Conservation (phyloP, 1,140 invertebrate genomes). For the Cotesia chilonis region DNA sequence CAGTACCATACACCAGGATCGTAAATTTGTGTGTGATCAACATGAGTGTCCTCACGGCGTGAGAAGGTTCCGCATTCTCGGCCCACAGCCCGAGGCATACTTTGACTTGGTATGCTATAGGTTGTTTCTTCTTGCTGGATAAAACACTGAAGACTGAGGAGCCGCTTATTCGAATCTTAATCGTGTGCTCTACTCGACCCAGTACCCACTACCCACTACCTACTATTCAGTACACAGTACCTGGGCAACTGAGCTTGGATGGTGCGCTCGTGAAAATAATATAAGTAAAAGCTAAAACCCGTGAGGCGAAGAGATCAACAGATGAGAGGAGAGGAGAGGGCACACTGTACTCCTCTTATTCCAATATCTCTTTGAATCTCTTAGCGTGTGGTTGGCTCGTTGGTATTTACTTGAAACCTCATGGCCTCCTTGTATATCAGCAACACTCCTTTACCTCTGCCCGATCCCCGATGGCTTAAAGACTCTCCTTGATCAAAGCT, state of each 20-base stretch:
- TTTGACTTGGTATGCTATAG: slow-evolving; percentile 27
- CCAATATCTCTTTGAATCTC: slow-evolving; percentile 34
- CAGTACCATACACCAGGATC: slow-evolving; percentile 32
- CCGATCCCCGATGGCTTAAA: background rate
- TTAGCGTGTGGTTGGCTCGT: slow-evolving; percentile 31
- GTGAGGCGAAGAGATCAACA: too few relatives aligned
- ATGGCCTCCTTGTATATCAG: slow-evolving; percentile 39
- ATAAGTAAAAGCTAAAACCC: background rate
- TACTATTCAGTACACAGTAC: background rate
- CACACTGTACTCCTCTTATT: slow-evolving; percentile 9
- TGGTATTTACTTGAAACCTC: slow-evolving; percentile 43
- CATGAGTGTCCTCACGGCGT: slow-evolving; percentile 40
- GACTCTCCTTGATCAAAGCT: slow-evolving; percentile 17
- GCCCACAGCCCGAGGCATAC: slow-evolving; percentile 58
- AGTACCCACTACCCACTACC: background rate
- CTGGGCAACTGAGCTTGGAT: background rate
- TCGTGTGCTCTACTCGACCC: slow-evolving; percentile 22
- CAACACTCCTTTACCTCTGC: background rate
- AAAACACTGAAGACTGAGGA: background rate
- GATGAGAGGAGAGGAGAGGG: background rate
- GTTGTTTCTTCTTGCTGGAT: too few relatives aligned
- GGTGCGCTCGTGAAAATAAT: background rate
- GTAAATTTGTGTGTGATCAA: slow-evolving; percentile 57
- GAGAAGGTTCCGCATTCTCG: slow-evolving; percentile 62
- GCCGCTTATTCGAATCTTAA: slow-evolving; percentile 40